Evolutionary conservation across 2,888 invertebrate species (phyloP), one percentile per base, ranked within the genome.

Genomic region (Pharmacophagus antenor): DNA sequence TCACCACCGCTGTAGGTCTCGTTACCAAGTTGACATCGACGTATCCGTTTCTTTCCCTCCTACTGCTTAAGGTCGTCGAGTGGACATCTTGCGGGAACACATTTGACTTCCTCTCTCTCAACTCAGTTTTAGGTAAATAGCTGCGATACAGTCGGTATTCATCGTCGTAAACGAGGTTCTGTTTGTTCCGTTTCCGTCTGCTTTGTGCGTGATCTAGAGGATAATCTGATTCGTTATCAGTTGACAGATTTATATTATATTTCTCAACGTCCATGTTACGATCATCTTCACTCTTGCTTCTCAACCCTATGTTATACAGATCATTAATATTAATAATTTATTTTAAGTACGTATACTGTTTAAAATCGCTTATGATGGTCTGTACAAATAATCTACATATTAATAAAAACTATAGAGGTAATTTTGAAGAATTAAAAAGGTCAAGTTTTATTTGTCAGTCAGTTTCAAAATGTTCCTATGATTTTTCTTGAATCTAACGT

Each of bases 21-120:
- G 56, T 52, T 3, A 61, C 41, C 27, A 62, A 31, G 8, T 63
- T 51, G 21, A 63, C 37, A 21, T 63, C 59, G 8, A 52, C 62
- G 44, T 42, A 60, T 3, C 56, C 64, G 22, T 55, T 23, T 42
- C 61, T 64, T 15, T 51, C 53, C 12, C 25, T 20, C 25, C 25
- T 56, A 41, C 55, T 53, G 10, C 56, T 53, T 47, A 42, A 12
- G 41, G 44, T 20, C 5, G 48, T 23, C 20, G 50, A 41, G 23
- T 18, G 44, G 2, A 18, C 12, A 10, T 49, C 44, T 18, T 42
- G 23, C 2, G 42, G 48, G 20, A 21, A 25, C 7, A 27, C 41
- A 44, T 27, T 42, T 17, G 10, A 8, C 17, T 31, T 17, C 18
- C n/a, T n/a, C n/a, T n/a, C n/a, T n/a, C 42, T 44, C 12, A 46